These are phyloP conservation scores for Synanthedon formicaeformis DNA, from an alignment of 2,888 invertebrate genomes.

Conservation along the genomic window DNA sequence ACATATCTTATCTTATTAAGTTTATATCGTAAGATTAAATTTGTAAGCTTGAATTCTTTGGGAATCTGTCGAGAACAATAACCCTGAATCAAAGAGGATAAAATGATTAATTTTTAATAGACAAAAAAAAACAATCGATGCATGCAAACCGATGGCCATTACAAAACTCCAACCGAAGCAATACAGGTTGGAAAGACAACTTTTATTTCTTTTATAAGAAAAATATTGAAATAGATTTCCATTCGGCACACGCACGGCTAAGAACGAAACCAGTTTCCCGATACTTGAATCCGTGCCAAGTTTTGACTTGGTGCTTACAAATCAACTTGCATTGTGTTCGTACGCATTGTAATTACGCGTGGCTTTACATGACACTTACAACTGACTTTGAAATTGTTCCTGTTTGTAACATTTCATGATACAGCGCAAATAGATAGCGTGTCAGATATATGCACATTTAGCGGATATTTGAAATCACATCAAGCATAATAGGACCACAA, in stretches of 20 bases:
- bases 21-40: too few species aligned
- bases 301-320: constrained; percentile 48
- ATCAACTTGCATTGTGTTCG: constrained; percentile 32
- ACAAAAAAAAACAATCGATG: not conserved
- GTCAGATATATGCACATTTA: not conserved
- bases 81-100: too few species aligned
- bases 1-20: too few species aligned
- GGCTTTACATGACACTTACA: not conserved
- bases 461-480: not conserved
- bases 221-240: constrained; percentile 49
- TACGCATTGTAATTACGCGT: not conserved
- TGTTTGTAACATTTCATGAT: not conserved
- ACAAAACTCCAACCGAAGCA: not conserved
- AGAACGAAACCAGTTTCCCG: constrained; percentile 49
- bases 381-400: not conserved
- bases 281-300: constrained; percentile 55
- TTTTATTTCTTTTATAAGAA: constrained; percentile 40
- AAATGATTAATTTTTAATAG: too few species aligned
- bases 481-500: not conserved
- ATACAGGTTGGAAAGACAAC: constrained; percentile 16
- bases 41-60: too few species aligned
- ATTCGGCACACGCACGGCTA: constrained; percentile 44
- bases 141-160: not conserved
- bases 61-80: too few species aligned
- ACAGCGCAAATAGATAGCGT: not conserved